These are phyloP conservation scores for Parazoanthus darwini DNA, from an alignment of 92 coral and sea anemone genomes.

Conservation along the genomic window DNA sequence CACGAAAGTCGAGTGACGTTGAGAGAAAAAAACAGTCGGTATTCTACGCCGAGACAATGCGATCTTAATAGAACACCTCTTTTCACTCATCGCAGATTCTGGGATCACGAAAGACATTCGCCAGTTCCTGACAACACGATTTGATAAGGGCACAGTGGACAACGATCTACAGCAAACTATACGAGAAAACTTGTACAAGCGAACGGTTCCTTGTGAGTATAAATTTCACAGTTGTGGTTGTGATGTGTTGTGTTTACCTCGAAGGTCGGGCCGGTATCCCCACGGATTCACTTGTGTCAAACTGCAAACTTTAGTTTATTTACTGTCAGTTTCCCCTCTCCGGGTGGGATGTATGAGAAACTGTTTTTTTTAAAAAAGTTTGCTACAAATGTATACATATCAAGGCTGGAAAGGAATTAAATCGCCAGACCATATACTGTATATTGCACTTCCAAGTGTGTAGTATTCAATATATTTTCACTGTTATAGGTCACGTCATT, in stretches of 20 bases:
- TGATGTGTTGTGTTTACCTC: neutral
- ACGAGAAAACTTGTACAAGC: slow-evolving; percentile 89
- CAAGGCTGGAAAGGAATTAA: neutral
- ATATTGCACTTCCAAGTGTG: neutral
- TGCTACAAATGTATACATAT: neutral
- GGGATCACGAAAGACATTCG: slow-evolving; percentile 87
- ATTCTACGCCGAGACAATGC: neutral
- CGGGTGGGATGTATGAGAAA: neutral
- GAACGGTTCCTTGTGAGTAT: slow-evolving; percentile 95
- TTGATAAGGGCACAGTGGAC: slow-evolving; percentile 79
- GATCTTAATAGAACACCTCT: slow-evolving; percentile 5
- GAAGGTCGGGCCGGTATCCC: neutral
- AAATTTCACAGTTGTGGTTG: neutral
- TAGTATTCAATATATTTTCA: neutral
- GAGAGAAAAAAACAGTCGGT: neutral
- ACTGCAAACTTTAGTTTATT: neutral
- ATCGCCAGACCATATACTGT: neutral
- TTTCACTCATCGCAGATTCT: slow-evolving; percentile 65
- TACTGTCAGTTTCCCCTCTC: neutral
- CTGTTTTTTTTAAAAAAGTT: no score
- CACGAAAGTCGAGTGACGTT: neutral
- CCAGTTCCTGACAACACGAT: slow-evolving; percentile 82
- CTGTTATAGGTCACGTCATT: slow-evolving; percentile 16
- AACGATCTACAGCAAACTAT: slow-evolving; percentile 93
- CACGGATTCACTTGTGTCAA: neutral